A percentile compares a stretch with the other conserved stretches of the same genome.
phyloP scores from a whole-genome alignment of 1,140 invertebrate species.

The Hylaeus anthracinus region DNA sequence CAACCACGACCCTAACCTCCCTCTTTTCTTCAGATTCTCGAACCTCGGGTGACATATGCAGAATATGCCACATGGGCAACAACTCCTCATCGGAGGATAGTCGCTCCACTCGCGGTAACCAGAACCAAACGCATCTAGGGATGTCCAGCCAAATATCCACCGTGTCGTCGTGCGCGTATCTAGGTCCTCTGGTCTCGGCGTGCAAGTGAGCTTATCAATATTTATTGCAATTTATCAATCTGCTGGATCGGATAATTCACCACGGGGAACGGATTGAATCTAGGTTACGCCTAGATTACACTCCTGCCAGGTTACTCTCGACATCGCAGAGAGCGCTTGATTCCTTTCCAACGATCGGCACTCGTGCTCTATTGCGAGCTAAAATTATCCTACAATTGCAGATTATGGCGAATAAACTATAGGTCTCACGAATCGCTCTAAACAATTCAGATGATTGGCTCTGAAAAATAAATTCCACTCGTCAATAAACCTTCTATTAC shows the following conservation, averaged over 20 bases:
- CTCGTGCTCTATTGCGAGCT: background rate
- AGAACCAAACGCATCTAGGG: slow-evolving; percentile 28
- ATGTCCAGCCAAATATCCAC: slow-evolving; percentile 59
- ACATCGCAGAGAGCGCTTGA: background rate
- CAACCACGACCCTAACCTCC: no score
- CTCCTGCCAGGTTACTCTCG: background rate
- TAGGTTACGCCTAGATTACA: background rate
- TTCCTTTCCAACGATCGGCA: background rate
- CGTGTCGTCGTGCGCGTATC: slow-evolving; percentile 62
- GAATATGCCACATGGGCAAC: slow-evolving; percentile 78
- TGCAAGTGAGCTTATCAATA: slow-evolving; percentile 73
- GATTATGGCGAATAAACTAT: no score
- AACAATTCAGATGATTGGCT: background rate
- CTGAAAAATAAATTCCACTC: background rate
- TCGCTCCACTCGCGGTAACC: slow-evolving; percentile 50
- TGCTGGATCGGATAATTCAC: background rate
- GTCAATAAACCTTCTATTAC: background rate
- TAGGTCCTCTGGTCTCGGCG: slow-evolving; percentile 74
- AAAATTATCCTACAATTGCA: background rate
- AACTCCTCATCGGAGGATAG: slow-evolving; percentile 54
- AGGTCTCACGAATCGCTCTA: background rate
- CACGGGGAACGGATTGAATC: background rate
- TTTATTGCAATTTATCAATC: slow-evolving; percentile 3
- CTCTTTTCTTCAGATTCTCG: slow-evolving; percentile 34
- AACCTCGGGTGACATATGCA: slow-evolving; percentile 72